Base-by-base conservation (phyloP, 2,888 invertebrate genomes). In the Furcula furcula region DNA sequence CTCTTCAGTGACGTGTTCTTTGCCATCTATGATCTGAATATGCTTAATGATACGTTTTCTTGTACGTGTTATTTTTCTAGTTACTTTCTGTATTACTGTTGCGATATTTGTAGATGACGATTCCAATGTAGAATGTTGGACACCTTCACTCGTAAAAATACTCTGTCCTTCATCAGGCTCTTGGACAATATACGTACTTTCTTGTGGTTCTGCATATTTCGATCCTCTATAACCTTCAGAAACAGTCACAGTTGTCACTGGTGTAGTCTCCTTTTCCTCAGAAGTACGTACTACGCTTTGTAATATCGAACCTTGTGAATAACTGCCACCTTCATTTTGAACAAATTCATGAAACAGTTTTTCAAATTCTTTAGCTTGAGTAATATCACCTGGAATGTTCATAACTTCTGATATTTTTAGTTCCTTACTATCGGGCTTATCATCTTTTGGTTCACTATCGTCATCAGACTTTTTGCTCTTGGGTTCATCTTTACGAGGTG, bases 1-100 rank as follows among this genome's bases (percentile, higher is more conserved):
- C 81, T 96, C 95, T 79, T 96, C 96, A 1, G 93, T 94, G 0
- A 95, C 91, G 43, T 93, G 93, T 75, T 96, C 96, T 75, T 94
- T 93, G 0, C 96, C 96, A 70, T 96, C 93, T 40, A 96, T 92
- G 4, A 95, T 92, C 13, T 93, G 92, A 9, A 94, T 92, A 53
- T 93, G 93, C 55, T 93, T 92, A 25, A 96, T 93, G 10, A 95
- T 93, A 53, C 93, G 92, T 38, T 93, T 90, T 14, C 92, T 93
- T 57, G 92, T 94, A 43, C 93, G 90, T 15, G 94, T 93, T 7
- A 95, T 91, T 68, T 93, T 92, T 59, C 94, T 89, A 0, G 94
- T 94, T 0, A 95, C 93, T 71, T 94, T 94, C 65, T 95, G 94
- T 0, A 95, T 92, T 1, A 94, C 92, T 6, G 95, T 93, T 25